These are phyloP conservation scores for Heliocidaris tuberculata DNA, from an alignment of 35 echinoderm and acorn worm species.

Conservation along the genomic window DNA sequence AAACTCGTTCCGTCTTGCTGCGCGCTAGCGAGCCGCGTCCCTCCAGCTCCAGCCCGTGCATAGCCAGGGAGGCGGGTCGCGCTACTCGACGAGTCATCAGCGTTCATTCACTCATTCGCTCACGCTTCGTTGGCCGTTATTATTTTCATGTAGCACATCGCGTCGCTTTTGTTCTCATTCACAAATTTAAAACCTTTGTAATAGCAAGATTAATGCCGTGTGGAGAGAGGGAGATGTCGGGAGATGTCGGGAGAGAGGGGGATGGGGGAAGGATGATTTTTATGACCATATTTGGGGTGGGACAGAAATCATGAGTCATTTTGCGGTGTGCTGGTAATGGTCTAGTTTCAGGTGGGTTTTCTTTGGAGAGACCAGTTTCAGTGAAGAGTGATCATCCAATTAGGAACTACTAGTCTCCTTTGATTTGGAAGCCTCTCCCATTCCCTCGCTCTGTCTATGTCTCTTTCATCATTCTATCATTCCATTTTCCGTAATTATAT, in stretches of 20 bases:
- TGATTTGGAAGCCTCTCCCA: not conserved
- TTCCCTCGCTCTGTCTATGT: not conserved
- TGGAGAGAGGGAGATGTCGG: not conserved
- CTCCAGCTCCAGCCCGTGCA: not conserved
- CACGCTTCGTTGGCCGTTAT: not conserved
- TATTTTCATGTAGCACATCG: conserved; percentile 17
- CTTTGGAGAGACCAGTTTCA: not conserved
- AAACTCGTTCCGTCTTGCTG: conserved; percentile 1
- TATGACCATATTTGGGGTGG: not conserved
- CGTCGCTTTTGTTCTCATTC: not conserved
- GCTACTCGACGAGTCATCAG: not conserved
- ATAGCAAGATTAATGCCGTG: not conserved
- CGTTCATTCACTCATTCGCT: conserved; percentile 1
- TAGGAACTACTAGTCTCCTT: not conserved
- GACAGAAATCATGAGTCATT: not conserved
- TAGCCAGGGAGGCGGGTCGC: not conserved
- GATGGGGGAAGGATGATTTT: not conserved
- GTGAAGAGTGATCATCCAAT: not conserved
- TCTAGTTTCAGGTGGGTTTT: not conserved
- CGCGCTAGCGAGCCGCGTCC: conserved; percentile 19
- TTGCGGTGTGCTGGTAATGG: not conserved
- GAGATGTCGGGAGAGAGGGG: not conserved
- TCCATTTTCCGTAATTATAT: not conserved
- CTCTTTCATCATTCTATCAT: not conserved
- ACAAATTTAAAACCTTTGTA: not conserved